phyloP scores from a whole-genome alignment of 2,797 vertebrate genomes.

The Danio albolineatus region DNA sequence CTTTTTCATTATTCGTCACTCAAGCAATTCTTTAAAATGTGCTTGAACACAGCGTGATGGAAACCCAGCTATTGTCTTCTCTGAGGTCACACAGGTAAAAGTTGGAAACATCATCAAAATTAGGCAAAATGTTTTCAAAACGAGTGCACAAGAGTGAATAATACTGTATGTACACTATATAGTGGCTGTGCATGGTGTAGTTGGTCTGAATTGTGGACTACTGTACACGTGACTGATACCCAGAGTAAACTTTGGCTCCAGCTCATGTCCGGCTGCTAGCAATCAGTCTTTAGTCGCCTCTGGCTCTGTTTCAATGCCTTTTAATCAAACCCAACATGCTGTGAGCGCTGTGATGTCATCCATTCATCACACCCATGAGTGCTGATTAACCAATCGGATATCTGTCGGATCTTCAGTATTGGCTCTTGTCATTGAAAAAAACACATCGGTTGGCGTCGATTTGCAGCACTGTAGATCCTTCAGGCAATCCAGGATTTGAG shows the following conservation, averaged over 20 bases:
- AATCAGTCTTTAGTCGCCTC: constrained; percentile 31
- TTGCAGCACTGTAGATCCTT: no score
- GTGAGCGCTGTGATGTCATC: constrained; percentile 8
- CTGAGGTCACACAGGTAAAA: not conserved
- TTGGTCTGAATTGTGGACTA: not conserved
- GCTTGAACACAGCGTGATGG: no score
- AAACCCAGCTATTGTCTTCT: not conserved
- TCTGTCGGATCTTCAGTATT: not conserved
- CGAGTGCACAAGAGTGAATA: not conserved
- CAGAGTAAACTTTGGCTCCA: constrained; percentile 14
- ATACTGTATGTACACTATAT: not conserved
- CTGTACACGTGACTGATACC: constrained; percentile 10
- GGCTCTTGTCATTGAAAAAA: not conserved
- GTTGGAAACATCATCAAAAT: not conserved
- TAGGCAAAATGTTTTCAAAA: not conserved
- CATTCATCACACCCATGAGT: constrained; percentile 5
- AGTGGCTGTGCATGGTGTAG: no score
- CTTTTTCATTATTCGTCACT: no score
- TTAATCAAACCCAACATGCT: constrained; percentile 2
- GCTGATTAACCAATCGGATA: not conserved
- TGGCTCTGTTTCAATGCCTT: constrained; percentile 41
- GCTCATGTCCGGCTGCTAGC: constrained; percentile 27
- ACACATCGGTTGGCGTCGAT: no score
- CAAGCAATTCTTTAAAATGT: no score
- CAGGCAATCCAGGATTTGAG: no score